phyloP scores from a whole-genome alignment of 2,797 vertebrate species.

The Tinamus major region DNA sequence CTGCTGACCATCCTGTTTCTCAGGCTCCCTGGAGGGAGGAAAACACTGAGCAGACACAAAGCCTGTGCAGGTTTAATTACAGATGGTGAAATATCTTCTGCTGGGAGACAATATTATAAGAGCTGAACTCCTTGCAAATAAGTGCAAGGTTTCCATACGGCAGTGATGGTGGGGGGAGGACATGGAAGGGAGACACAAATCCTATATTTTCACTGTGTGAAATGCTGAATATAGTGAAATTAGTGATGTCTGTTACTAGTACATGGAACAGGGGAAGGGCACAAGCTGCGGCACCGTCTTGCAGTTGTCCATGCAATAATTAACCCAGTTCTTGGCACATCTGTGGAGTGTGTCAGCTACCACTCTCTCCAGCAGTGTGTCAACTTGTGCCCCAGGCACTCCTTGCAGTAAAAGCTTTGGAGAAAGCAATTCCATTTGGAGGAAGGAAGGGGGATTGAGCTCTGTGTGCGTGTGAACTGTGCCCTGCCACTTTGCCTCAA shows the following conservation, averaged over 20 bases:
- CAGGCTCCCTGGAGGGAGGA: neutral
- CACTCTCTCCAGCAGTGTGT: neutral
- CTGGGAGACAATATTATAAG: neutral
- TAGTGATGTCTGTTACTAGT: neutral
- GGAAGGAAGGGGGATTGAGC: neutral
- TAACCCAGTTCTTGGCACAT: neutral
- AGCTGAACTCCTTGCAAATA: neutral
- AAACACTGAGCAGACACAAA: constrained; percentile 14
- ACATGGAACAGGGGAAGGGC: neutral
- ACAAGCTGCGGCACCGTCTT: neutral
- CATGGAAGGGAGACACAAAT: neutral
- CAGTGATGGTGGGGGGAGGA: neutral
- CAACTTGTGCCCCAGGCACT: neutral
- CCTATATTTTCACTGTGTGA: neutral
- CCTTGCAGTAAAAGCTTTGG: neutral
- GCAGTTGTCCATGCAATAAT: neutral
- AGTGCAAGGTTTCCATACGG: neutral
- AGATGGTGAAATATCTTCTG: neutral
- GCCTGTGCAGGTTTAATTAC: neutral
- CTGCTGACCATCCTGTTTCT: constrained; percentile 18
- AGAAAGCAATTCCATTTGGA: neutral
- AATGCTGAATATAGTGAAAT: neutral
- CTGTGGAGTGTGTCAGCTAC: neutral
- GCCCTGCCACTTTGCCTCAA: neutral
- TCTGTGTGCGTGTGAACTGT: neutral